Conservation (phyloP, 2,888 invertebrate species). For the Cylindroiulus punctatus region DNA sequence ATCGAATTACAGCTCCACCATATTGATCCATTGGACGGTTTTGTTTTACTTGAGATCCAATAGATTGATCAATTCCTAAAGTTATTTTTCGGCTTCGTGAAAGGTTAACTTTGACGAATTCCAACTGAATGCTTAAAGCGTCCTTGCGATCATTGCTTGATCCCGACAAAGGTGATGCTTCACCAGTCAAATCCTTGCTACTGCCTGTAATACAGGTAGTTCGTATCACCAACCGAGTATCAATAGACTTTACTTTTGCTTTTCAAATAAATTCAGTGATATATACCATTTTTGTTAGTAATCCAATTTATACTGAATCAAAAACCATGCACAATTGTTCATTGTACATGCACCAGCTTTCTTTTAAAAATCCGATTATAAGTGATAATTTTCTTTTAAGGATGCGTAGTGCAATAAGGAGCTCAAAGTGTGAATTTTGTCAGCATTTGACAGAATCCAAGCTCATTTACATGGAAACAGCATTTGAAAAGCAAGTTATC, state of each 20-base stretch:
- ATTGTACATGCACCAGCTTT: too few species aligned
- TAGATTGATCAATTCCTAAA: constrained; percentile 91
- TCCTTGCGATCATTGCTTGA: constrained; percentile 87
- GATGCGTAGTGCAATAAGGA: too few species aligned
- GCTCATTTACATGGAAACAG: too few species aligned
- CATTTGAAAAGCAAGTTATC: constrained; percentile 67
- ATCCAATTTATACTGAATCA: background rate
- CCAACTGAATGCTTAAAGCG: constrained; percentile 94
- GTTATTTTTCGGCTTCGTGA: constrained; percentile 90
- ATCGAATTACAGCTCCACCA: constrained; percentile 80
- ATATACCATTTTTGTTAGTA: background rate
- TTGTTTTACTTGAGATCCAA: constrained; percentile 69
- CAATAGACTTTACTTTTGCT: too few species aligned
- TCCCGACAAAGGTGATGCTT: constrained; percentile 71
- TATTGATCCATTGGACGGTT: constrained; percentile 58
- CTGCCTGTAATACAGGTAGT: constrained; percentile 55
- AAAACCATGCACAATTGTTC: too few species aligned
- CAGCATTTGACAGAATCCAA: too few species aligned
- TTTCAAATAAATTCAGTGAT: background rate
- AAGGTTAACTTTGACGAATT: constrained; percentile 95
- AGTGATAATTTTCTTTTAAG: too few species aligned
- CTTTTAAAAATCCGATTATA: too few species aligned
- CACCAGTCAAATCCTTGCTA: constrained; percentile 58
- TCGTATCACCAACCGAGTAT: background rate
- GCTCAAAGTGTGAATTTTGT: too few species aligned